These are phyloP conservation scores for Coelopa pilipes DNA, from an alignment of 2,888 invertebrate species.

Conservation along the genomic window DNA sequence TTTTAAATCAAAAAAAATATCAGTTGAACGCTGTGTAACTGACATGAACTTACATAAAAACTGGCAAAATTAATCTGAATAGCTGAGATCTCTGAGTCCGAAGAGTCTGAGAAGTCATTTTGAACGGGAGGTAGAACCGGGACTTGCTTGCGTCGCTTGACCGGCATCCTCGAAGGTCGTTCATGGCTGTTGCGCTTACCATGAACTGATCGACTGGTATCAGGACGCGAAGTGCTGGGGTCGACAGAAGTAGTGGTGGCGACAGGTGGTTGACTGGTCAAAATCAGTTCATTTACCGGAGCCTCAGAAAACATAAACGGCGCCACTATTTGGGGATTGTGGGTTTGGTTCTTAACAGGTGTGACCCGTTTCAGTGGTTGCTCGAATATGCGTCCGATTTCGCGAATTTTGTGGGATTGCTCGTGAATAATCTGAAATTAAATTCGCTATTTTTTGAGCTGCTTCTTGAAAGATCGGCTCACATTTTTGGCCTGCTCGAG, in stretches of 20 bases:
- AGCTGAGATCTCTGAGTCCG: conserved; percentile 22
- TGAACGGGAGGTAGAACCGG: neutral
- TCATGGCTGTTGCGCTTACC: neutral
- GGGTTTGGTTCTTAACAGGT: neutral
- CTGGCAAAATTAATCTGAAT: too few species aligned
- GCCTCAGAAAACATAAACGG: neutral
- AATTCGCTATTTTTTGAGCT: neutral
- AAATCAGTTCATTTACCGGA: neutral
- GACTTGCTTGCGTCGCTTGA: neutral
- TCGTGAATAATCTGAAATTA: conserved; percentile 43
- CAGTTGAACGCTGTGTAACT: too few species aligned
- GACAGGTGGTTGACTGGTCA: neutral
- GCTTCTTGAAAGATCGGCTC: neutral
- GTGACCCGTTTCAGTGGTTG: conserved; percentile 36
- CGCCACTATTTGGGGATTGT: neutral
- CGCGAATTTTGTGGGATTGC: conserved; percentile 43
- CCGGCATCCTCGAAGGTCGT: neutral
- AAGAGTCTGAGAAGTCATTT: conserved; percentile 6
- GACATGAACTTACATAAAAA: too few species aligned
- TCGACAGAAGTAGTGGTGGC: neutral
- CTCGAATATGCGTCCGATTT: conserved; percentile 44
- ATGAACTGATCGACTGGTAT: conserved; percentile 6
- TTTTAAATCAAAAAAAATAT: neutral
- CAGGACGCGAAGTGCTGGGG: neutral
- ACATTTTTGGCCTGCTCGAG: conserved; percentile 47